Evolutionary conservation across 2,113 vertebrate genomes (phyloP), one percentile per base, ranked within the genome.

Genomic region (Empidonax traillii): DNA sequence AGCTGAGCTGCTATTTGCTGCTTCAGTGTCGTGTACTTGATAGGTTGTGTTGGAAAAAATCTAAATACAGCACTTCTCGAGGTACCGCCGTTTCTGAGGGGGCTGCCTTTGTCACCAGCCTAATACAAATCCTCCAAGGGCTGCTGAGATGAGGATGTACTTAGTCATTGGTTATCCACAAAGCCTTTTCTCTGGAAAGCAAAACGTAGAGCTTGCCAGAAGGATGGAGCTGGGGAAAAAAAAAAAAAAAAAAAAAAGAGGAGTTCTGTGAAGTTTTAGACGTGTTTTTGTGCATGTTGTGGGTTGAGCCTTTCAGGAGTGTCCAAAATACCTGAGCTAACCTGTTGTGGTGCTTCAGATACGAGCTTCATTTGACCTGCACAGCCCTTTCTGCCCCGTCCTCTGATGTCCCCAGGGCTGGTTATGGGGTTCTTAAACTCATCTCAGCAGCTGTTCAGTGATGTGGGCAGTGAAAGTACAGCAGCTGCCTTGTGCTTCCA

Each of bases 51-150:
- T 62, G 69, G 65, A 74, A 55, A 55, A 69, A 52, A 20, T n/a
- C 61, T 74, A 35, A 85, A n/a, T 35, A 6, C 37, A 72, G 43
- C 68, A 4, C 31, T 91, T 85, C 24, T 87, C 61, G 49, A 74
- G 90, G 90, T 66, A 31, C 13, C 13, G 56, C 3, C 17, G 0
- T 56, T 69, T 74, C 46, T 65, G 13, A 89, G 81, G 81, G 81
- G 31, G 94, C 85, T 53, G 85, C 82, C 85, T 71, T 78, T 58
- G 74, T 91, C 88, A 56, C 65, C 88, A 78, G 12, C 55, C 80
- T 37, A 12, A 47, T 46, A 14, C 12, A 3, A n/a, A 25, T 51
- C 56, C 75, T 88, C 49, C 6, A 67, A 83, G 82, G 79, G 78
- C 92, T 85, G 69, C 9, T 3, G 80, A 12, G 41, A 37, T 44